phyloP scores from a whole-genome alignment of 2,888 invertebrate genomes.

The Therioaphis trifolii region DNA sequence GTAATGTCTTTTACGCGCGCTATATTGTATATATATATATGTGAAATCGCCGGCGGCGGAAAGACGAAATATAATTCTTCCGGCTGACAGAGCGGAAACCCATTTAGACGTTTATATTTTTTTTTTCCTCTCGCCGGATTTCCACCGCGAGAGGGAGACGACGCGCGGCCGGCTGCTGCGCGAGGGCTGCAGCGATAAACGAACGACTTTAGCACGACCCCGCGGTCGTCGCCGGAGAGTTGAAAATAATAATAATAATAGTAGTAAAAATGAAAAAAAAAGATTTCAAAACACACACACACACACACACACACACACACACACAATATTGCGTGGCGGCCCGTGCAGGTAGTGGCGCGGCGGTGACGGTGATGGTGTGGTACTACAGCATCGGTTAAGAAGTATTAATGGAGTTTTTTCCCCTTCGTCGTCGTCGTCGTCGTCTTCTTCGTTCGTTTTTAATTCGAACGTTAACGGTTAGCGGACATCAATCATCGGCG shows the following conservation, averaged over 20 bases:
- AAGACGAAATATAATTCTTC: conserved; percentile 62
- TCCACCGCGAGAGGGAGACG: conserved; percentile 8
- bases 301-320: conserved; percentile 41
- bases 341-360: background rate
- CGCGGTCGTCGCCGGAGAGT: conserved; percentile 13
- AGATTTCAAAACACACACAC: conserved; percentile 37
- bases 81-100: conserved; percentile 62
- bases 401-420: conserved; percentile 49
- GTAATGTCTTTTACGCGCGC: conserved; percentile 47
- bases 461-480: conserved; percentile 57
- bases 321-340: conserved; percentile 24
- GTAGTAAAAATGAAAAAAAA: conserved; percentile 13
- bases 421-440: background rate
- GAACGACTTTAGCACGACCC: background rate
- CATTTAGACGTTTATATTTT: conserved; percentile 59
- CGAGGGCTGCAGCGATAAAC: background rate
- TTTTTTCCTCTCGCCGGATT: conserved; percentile 32
- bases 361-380: background rate
- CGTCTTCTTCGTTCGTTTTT: conserved; percentile 12
- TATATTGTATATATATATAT: conserved; percentile 17
- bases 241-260: conserved; percentile 11
- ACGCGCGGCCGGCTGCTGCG: background rate
- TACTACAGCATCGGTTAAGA: conserved; percentile 15
- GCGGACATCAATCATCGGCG: conserved; percentile 55
- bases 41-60: conserved; percentile 30